Percentiles rank a stretch among this genome's conserved stretches.
Conservation (phyloP, 2,888 invertebrate species). For the Leptarthrus brevirostris region DNA sequence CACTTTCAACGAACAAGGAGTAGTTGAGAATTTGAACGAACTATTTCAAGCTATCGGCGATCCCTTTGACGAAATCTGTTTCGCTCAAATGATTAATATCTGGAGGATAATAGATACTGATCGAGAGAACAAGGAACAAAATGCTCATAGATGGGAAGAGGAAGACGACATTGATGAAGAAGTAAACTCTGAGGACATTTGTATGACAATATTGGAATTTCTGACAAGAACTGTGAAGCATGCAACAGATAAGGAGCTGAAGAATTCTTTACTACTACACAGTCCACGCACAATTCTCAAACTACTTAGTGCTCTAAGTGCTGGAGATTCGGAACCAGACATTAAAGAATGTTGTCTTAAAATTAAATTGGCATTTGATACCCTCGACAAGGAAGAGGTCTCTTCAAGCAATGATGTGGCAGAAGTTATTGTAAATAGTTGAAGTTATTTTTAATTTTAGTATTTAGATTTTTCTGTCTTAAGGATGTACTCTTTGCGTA, state of each 20-base stretch:
- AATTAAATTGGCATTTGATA: slow-evolving; percentile 56
- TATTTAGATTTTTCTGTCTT: neutral
- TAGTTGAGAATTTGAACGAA: slow-evolving; percentile 62
- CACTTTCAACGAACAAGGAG: slow-evolving; percentile 62
- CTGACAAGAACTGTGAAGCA: slow-evolving; percentile 58
- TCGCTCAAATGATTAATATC: slow-evolving; percentile 60
- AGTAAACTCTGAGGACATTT: slow-evolving; percentile 58
- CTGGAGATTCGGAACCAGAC: slow-evolving; percentile 57
- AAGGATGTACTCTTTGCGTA: slow-evolving; percentile 16
- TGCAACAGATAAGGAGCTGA: slow-evolving; percentile 56
- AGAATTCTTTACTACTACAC: slow-evolving; percentile 54
- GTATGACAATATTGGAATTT: slow-evolving; percentile 59
- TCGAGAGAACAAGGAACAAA: slow-evolving; percentile 52
- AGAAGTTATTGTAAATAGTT: slow-evolving; percentile 13
- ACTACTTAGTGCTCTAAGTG: slow-evolving; percentile 56
- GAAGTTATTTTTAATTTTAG: slow-evolving; percentile 16
- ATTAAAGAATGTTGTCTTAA: slow-evolving; percentile 57
- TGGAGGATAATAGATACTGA: slow-evolving; percentile 60
- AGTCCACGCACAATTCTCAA: slow-evolving; percentile 55
- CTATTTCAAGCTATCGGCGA: slow-evolving; percentile 62
- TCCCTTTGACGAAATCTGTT: slow-evolving; percentile 62
- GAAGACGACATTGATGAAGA: slow-evolving; percentile 53
- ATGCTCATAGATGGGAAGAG: slow-evolving; percentile 53
- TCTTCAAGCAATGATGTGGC: slow-evolving; percentile 9
- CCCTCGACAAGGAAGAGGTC: neutral